These are phyloP conservation scores for Zoroaster sp. DNA, from an alignment of 53 echinoderm and acorn worm species.

Conservation along the genomic window DNA sequence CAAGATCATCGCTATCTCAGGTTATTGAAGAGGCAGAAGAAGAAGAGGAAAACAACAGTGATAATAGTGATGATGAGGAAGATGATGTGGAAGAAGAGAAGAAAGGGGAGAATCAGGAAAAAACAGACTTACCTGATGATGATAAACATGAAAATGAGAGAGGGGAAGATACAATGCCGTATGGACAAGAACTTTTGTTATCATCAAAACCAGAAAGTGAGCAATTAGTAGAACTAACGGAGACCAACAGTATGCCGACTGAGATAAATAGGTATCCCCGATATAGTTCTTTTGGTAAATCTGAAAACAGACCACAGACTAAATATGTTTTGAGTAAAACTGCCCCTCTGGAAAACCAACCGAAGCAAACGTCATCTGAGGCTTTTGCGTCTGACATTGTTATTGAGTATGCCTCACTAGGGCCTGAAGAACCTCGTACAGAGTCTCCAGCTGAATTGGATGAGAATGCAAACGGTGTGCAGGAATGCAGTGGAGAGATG, in stretches of 20 bases:
- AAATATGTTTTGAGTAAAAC: neutral
- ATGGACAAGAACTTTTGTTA: neutral
- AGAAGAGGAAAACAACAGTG: neutral
- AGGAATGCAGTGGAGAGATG: neutral
- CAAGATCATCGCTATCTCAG: neutral
- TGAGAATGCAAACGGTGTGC: neutral
- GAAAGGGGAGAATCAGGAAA: neutral
- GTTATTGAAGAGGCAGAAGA: constrained; percentile 35
- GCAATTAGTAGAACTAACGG: neutral
- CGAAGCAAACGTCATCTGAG: neutral
- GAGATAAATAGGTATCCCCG: constrained; percentile 5
- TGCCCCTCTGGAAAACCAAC: neutral
- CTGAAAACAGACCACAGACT: neutral
- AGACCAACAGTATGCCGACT: neutral
- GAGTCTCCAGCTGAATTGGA: neutral
- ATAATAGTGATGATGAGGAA: neutral
- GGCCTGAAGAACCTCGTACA: neutral
- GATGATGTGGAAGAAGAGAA: neutral
- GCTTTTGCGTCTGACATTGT: neutral
- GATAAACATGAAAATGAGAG: neutral
- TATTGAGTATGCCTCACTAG: neutral
- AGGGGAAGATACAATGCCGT: neutral
- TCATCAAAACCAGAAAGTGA: neutral
- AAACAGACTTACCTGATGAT: neutral
- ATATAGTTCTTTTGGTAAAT: neutral